Evolutionary conservation across 53 echinoderm and acorn worm species (phyloP), one percentile per base, ranked within the genome.

Genomic region (Astropecten irregularis): DNA sequence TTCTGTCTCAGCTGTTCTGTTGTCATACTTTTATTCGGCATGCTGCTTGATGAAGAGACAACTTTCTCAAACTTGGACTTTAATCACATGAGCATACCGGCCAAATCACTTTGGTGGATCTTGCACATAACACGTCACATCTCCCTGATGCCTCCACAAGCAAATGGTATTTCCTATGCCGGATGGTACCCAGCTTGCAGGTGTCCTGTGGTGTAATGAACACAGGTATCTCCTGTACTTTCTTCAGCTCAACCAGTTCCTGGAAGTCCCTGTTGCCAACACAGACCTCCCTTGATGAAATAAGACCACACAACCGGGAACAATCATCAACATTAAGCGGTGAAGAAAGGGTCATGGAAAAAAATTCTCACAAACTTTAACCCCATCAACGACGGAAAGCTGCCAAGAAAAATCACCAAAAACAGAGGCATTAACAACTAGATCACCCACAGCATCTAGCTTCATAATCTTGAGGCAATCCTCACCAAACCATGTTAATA

Each of bases 201-300:
- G 18, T n/a, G 28, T 81, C 83, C 18, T 65, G 66, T 19, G 83
- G 68, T 68, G 51, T 67, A 31, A 82, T 68, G 0, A 13, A 35
- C 6, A 52, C 0, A 30, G 83, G 83, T 21, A 68, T 30, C 51
- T 82, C 53, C 13, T 35, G 37, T 9, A 67, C 68, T 13, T 66
- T 68, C 68, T 64, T 83, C 49, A 46, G 18, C 2, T 48, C 0
- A 1, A 65, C 11, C 1, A 82, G 35, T 2, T 82, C 51, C 20
- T 22, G 26, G 16, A 83, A 82, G 40, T 83, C 68, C 2, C 37
- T 14, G 29, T 83, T 83, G n/a, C n/a, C n/a, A n/a, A 1, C 83
- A 51, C 83, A 83, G 52, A 83, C 38, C 49, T 36, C 31, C 15
- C 52, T 29, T 16, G n/a, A n/a, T n/a, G n/a, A n/a, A 18, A 68